These are phyloP conservation scores for Florisuga fusca DNA, from an alignment of 2,797 vertebrate genomes.

Conservation along the genomic window DNA sequence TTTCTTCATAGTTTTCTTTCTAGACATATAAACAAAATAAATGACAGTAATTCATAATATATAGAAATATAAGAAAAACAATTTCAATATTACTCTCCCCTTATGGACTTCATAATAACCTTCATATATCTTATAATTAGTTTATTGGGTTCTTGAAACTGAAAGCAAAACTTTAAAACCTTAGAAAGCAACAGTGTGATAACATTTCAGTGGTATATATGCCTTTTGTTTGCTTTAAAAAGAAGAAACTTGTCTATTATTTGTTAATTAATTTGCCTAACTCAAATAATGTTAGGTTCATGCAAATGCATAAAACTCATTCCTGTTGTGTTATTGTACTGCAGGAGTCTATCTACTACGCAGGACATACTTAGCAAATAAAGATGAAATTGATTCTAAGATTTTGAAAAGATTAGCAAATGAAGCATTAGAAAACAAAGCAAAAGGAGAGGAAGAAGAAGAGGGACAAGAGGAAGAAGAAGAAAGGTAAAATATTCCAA, in stretches of 20 bases:
- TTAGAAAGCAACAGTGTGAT: not conserved
- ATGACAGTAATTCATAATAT: not conserved
- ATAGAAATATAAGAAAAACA: not conserved
- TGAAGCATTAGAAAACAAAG: conserved; percentile 65
- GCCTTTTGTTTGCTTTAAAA: not conserved
- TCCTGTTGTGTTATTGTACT: conserved; percentile 51
- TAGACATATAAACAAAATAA: not conserved
- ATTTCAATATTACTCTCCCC: not conserved
- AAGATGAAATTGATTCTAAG: conserved; percentile 78
- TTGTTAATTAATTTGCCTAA: not conserved
- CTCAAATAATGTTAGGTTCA: not conserved
- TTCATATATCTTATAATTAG: not conserved
- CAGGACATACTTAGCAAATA: conserved; percentile 85
- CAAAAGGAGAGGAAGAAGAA: conserved; percentile 40
- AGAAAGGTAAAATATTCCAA: conserved; percentile 76
- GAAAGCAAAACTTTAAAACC: not conserved
- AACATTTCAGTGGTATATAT: not conserved
- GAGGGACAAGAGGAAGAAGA: conserved; percentile 34
- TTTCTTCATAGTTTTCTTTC: not conserved
- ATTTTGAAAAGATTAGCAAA: conserved; percentile 75
- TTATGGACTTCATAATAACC: not conserved
- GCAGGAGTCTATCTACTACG: conserved; percentile 80
- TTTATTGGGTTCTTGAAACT: not conserved
- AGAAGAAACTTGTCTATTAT: not conserved
- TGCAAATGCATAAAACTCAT: conserved; percentile 9